phyloP scores from a whole-genome alignment of 2,797 vertebrate genomes.

The Halcyon badia region DNA sequence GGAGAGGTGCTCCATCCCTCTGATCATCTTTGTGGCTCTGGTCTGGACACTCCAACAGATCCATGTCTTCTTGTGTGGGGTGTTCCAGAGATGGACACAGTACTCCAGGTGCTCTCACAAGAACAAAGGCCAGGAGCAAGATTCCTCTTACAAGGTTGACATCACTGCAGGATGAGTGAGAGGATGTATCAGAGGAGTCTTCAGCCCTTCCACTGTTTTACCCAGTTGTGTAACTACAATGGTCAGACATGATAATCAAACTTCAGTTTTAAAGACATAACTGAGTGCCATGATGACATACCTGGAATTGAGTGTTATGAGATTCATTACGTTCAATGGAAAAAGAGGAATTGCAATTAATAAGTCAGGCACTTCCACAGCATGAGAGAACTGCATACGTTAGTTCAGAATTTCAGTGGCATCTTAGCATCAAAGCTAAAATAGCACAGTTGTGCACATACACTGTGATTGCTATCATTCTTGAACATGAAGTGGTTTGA shows the following conservation, averaged over 20 bases:
- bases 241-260: neutral
- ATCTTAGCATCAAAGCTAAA: neutral
- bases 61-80: no score
- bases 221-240: neutral
- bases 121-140: neutral
- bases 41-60: no score
- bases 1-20: no score
- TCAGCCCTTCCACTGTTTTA: neutral
- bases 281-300: neutral
- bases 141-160: fast-evolving
- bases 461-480: neutral
- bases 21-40: no score
- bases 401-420: neutral
- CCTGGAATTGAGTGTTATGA: neutral
- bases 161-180: neutral
- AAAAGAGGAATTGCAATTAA: neutral
- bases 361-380: neutral
- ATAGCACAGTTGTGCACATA: neutral
- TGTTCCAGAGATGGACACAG: no score
- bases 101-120: no score
- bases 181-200: neutral
- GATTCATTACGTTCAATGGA: neutral
- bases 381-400: neutral
- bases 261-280: neutral
- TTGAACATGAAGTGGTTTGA: neutral